These are phyloP conservation scores for Plagodis dolabraria DNA, from an alignment of 2,888 invertebrate species.

Conservation along the genomic window DNA sequence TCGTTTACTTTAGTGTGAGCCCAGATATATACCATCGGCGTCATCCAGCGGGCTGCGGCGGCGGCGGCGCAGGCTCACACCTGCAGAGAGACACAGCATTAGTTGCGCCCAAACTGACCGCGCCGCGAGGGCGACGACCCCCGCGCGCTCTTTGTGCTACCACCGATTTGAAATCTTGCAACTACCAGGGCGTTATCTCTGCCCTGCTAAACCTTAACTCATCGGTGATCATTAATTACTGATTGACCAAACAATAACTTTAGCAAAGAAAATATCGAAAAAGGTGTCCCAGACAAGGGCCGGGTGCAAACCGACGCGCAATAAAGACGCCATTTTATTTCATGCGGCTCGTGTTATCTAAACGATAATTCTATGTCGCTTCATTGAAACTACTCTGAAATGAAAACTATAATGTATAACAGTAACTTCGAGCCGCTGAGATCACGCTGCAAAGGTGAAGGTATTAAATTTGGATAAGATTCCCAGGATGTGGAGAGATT, in stretches of 20 bases:
- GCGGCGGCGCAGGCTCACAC: constrained; percentile 84
- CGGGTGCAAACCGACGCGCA: constrained; percentile 76
- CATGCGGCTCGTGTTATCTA: constrained; percentile 73
- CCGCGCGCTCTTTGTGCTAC: constrained; percentile 49
- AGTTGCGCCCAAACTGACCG: constrained; percentile 81
- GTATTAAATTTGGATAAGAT: constrained; percentile 77
- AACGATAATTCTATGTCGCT: constrained; percentile 63
- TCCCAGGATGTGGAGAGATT: constrained; percentile 73
- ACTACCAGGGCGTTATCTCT: constrained; percentile 54
- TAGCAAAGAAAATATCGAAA: constrained; percentile 50
- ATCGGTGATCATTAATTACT: constrained; percentile 37
- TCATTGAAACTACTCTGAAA: constrained; percentile 72
- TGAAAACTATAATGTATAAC: constrained; percentile 72
- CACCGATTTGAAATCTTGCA: constrained; percentile 83
- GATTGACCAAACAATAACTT: constrained; percentile 54
- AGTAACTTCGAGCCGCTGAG: constrained; percentile 63
- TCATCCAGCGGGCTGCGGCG: constrained; percentile 77
- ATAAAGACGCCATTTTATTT: constrained; percentile 82
- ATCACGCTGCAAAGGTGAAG: constrained; percentile 70
- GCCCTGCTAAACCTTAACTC: constrained; percentile 18
- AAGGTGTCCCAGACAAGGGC: constrained; percentile 65
- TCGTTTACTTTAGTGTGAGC: constrained; percentile 84
- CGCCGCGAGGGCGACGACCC: constrained; percentile 53
- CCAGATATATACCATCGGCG: constrained; percentile 83
- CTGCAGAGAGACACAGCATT: constrained; percentile 85